phyloP scores from a whole-genome alignment of 2,888 invertebrate genomes.

The Magallana nippona region DNA sequence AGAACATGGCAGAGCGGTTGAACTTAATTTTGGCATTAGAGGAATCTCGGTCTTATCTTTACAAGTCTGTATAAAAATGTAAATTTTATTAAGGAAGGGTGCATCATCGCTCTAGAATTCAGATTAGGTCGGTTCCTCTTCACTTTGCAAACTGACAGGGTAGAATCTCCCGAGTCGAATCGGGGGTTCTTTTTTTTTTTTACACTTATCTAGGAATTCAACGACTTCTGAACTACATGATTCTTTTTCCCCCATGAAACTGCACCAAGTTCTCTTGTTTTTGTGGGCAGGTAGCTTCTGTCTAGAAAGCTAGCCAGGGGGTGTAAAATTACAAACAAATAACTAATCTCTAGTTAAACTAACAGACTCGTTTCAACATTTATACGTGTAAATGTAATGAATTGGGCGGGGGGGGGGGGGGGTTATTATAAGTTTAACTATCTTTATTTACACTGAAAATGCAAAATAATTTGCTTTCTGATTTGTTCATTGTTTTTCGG shows the following conservation, averaged over 20 bases:
- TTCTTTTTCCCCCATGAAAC: background rate
- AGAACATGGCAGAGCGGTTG: background rate
- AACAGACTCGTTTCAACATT: too few species aligned
- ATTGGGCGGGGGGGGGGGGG: too few species aligned
- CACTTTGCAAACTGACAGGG: constrained; percentile 17
- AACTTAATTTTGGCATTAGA: constrained; percentile 12
- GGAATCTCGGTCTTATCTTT: constrained; percentile 11
- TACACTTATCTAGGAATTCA: constrained; percentile 24
- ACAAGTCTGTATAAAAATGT: constrained; percentile 20
- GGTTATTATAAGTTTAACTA: too few species aligned
- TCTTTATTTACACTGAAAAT: too few species aligned
- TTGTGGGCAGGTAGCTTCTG: background rate
- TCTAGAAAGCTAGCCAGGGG: background rate
- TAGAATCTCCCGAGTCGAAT: background rate
- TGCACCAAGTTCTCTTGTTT: constrained; percentile 18
- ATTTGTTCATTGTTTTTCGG: too few species aligned
- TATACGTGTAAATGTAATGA: too few species aligned
- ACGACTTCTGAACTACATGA: constrained; percentile 20
- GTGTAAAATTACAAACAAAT: background rate
- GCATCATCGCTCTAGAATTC: constrained; percentile 22
- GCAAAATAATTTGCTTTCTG: too few species aligned
- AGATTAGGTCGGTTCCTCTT: constrained; percentile 4
- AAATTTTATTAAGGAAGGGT: constrained; percentile 16
- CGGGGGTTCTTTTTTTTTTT: background rate
- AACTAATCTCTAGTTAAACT: background rate